Base-by-base conservation (phyloP, 2,797 vertebrate genomes). In the Megalops cyprinoides region DNA sequence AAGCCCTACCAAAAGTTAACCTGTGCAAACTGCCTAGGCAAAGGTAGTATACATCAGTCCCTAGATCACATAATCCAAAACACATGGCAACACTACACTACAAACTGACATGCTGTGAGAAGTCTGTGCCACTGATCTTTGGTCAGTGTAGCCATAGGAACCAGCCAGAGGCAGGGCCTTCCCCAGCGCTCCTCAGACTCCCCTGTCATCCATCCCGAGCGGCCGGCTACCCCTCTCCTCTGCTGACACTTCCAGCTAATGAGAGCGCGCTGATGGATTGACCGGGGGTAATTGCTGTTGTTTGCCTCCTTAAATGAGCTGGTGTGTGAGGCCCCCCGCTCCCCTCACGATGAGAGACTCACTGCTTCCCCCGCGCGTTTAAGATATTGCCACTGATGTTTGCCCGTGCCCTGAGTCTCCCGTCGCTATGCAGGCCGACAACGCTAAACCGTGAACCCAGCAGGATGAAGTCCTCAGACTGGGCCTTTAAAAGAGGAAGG, bases 251-350 rank as follows among this genome's bases (percentile, higher is more conserved):
- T 44, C 34, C 37, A 25, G 55, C 76, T 77, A 60, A 62, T 37
- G 56, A 77, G 53, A 46, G 8, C 5, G 20, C 55, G 42, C 53
- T 44, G 76, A 77, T 77, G 55, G 55, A 77, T 77, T 5, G 23
- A 44, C 53, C 9, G 49, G 25, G 37, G 37, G 37, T 77, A 62
- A 77, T 77, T 46, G 76, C 55, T 77, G 55, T 39, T 76, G 53
- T 77, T 77, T 77, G 56, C 77, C 56, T 60, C 55, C 55, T 39
- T 60, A 77, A 77, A 77, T 39, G 34, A 77, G 76, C 8, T 34
- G 34, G 31, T 18, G 42, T 7, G 37, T 56, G 46, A 39, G 77
- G 76, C 34, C 42, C 76, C n/a, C n/a, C n/a, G n/a, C n/a, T 20
- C 53, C 4, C 42, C 65, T 42, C 37, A 37, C 37, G 42, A 69